Conservation (phyloP, 2,888 invertebrate genomes). For the Lottia gigantea region DNA sequence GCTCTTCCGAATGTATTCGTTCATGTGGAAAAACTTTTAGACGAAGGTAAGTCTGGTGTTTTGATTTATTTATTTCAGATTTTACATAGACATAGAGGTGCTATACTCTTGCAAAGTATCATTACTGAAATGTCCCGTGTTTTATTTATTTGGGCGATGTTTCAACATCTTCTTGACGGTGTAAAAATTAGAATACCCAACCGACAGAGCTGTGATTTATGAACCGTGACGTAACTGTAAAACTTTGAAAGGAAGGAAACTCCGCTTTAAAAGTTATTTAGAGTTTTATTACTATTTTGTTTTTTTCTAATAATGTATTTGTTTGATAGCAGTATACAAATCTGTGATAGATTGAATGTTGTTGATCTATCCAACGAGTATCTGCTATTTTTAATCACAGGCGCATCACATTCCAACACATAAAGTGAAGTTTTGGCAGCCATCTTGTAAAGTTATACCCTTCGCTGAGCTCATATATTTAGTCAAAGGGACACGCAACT, state of each 20-base stretch:
- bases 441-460: conserved; percentile 42
- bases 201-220: too few relatives aligned
- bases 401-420: conserved; percentile 19
- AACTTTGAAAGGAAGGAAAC: too few relatives aligned
- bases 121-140: too few relatives aligned
- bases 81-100: too few relatives aligned
- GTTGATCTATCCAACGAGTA: not conserved
- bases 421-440: conserved; percentile 37
- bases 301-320: not conserved
- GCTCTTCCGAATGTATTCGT: conserved; percentile 99
- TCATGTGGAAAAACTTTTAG: conserved; percentile 98
- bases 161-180: too few relatives aligned
- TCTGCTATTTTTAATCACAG: conserved; percentile 10
- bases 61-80: too few relatives aligned
- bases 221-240: too few relatives aligned
- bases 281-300: not conserved
- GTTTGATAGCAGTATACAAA: not conserved
- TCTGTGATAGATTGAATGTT: too few relatives aligned
- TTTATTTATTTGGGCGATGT: too few relatives aligned
- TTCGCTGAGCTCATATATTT: conserved; percentile 19
- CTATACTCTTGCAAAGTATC: too few relatives aligned
- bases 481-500: not conserved
- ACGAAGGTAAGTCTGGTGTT: conserved; percentile 85
- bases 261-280: conserved; percentile 1
- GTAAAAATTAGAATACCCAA: too few relatives aligned